phyloP scores from a whole-genome alignment of 2,113 vertebrate genomes.

The Paraplagusia blochii region DNA sequence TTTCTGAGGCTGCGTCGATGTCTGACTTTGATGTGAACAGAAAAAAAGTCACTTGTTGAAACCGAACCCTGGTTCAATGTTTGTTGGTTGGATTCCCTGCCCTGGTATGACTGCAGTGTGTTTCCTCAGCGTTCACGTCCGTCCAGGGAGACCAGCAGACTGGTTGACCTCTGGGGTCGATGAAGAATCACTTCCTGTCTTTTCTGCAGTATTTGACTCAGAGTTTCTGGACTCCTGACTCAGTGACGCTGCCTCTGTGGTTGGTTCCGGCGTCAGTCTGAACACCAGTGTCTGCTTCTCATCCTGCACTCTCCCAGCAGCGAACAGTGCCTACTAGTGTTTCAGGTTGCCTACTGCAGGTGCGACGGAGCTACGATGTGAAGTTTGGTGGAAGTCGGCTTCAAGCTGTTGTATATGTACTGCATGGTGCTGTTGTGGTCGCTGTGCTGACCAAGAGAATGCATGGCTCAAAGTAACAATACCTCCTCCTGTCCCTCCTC shows the following conservation, averaged over 20 bases:
- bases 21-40: neutral
- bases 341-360: slow-evolving; percentile 20
- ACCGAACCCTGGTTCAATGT: neutral
- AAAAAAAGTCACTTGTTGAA: neutral
- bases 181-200: too few species aligned
- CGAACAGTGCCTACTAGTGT: slow-evolving; percentile 14
- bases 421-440: slow-evolving; percentile 63
- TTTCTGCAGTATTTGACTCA: too few species aligned
- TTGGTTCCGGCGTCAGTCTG: neutral
- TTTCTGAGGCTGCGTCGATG: slow-evolving; percentile 12
- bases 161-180: too few species aligned
- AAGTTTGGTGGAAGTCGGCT: slow-evolving; percentile 40
- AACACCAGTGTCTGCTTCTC: slow-evolving; percentile 6
- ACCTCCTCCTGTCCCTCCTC: slow-evolving; percentile 65
- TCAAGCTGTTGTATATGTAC: slow-evolving; percentile 46
- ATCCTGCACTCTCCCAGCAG: slow-evolving; percentile 1
- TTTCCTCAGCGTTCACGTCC: too few species aligned
- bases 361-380: slow-evolving; percentile 29
- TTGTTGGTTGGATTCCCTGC: too few species aligned
- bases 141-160: too few species aligned
- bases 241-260: neutral
- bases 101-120: too few species aligned
- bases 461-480: slow-evolving; percentile 84
- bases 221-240: too few species aligned
- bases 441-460: slow-evolving; percentile 70